Evolutionary conservation across 2,888 invertebrate species (phyloP), one percentile per base, ranked within the genome.

Genomic region (Bhutanitis thaidina): DNA sequence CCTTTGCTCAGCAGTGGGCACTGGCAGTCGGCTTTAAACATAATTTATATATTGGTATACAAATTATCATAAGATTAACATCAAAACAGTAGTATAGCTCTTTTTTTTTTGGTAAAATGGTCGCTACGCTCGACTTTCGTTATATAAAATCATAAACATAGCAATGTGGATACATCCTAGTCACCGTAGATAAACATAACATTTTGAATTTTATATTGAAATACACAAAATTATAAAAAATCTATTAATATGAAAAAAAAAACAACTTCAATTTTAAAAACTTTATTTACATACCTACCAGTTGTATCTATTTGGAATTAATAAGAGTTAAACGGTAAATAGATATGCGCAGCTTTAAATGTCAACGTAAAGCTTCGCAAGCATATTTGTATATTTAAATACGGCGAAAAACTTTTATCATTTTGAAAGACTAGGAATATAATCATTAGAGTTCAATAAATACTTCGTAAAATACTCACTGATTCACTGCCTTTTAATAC

Each of bases 211-310:
- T n/a, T n/a, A n/a, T n/a, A n/a, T 20, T 2, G 20, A 3, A 20
- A 3, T 20, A 3, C 5, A 20, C 2, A 5, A 20, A 20, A 3
- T 20, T 20, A 2, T 20, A 5, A 3, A 5, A 20, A 20, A 20
- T 20, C 2, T 20, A 20, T 9, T 36, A 3, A n/a, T 38, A 25
- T 4, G 14, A 48, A 53, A 54, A 15, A 37, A 56, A 53, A 46
- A 37, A 53, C 27, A 32, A 9, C 27, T 13, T n/a, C 7, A 55
- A 49, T 58, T 54, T 58, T 60, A 62, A 61, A 54, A 61, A 52
- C 61, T 73, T 76, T 63, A 63, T 61, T 61, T 63, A 61, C 61
- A 63, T 35, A 20, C 16, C 27, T 35, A 30, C 16, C 27, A 40
- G 34, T 44, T 44, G 35, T 49, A 32, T 43, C n/a, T 34, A 34